Evolutionary conservation across 2,113 vertebrate genomes (phyloP), one percentile per base, ranked within the genome.

Genomic region (Hystrix brachyura): DNA sequence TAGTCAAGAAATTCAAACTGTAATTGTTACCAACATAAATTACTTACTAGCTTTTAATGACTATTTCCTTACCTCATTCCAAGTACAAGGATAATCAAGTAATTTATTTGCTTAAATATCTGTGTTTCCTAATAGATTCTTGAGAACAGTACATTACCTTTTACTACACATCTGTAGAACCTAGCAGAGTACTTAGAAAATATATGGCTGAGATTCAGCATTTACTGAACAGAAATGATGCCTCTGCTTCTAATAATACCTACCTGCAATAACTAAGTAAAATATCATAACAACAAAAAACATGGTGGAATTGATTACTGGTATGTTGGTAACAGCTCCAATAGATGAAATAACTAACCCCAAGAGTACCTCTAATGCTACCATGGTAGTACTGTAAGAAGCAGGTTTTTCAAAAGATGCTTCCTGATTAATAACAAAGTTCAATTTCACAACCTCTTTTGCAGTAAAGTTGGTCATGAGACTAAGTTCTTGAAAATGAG

Each of bases 341-440:
- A 69, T 14, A 81, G 14, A 48, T 32, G 23, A 60, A 27, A 38
- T 13, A 89, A 74, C 64, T 23, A 94, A 15, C 17, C 2, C 18
- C 90, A 69, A 51, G 29, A 87, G 51, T n/a, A 18, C 32, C 79
- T 64, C 65, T 21, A 72, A 6, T 46, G 13, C 62, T 93, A 25
- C 34, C 43, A 62, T 0, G 5, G 17, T 72, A 80, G 19, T 51
- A 88, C 12, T 38, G 25, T 23, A 60, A 90, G 38, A 23, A 11
- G 27, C 21, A 57, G 17, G 65, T 69, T 90, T 97, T 94, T 83
- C 60, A 96, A 94, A 94, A 94, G 23, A 84, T 65, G n/a, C 21
- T 48, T 95, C 46, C 60, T 93, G 87, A 60, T 94, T 57, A 62
- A 8, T 89, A 90, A 67, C 15, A 89, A 91, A 87, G 88, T 38